Evolutionary conservation across 2,888 invertebrate genomes (phyloP), one percentile per base, ranked within the genome.

Genomic region (Caenorhabditis wallacei): DNA sequence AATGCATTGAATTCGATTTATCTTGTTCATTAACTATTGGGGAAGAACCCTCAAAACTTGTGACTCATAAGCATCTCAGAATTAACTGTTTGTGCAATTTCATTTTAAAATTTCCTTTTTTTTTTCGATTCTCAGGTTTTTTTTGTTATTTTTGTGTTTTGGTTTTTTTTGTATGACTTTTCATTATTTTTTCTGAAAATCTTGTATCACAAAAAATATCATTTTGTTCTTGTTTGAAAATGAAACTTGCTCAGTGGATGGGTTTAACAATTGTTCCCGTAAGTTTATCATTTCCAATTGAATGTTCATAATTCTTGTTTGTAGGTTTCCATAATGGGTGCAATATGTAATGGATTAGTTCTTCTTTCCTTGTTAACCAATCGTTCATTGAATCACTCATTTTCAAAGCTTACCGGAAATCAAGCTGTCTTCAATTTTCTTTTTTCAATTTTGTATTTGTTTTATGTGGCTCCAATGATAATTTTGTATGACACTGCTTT

Each of bases 401-500:
- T 72, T 30, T 63, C 72, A 26, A 7, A 63, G 35, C 46, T 72
- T 24, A 72, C 72, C 16, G 63, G 54, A 1, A 72, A 48, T 43
- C 72, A 72, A 18, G 72, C 72, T 0, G 35, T 53, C 1, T 63
- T 64, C 20, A 66, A 75, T 37, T 66, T 56, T 10, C 3, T 48
- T 1, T 51, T 43, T 10, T 75, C 57, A 0, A 11, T 35, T 4
- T 1, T 66, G 10, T 75, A 66, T 43, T 30, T 57, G 2, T 35
- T 56, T 18, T 75, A 75, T 24, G 57, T 66, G 4, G 13, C 51
- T 22, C 75, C 75, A 10, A 66, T 66, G 66, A 75, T 75, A n/a
- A 37, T 75, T 35, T 37, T 75, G 75, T 75, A 48, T 37, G 57
- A 0, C 20, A 13, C n/a, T n/a, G n/a, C n/a, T n/a, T n/a, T n/a